Base-by-base conservation (phyloP, 2,888 invertebrate genomes). In the Rhingia rostrata region DNA sequence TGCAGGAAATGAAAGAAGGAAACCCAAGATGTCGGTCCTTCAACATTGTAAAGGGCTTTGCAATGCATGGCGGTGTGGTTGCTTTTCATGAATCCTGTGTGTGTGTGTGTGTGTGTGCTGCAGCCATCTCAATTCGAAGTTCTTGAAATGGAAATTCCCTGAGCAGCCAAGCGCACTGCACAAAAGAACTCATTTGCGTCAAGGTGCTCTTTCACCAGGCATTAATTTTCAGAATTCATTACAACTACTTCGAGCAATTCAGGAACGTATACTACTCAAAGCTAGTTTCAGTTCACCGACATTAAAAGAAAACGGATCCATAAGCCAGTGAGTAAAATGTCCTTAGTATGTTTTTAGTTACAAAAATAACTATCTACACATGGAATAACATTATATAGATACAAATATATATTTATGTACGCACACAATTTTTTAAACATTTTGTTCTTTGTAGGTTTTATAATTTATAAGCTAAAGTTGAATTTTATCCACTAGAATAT, bases 131-230 rank as follows among this genome's bases (percentile, higher is more conserved):
- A 83, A 83, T 79, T 72, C 64, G 58, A 79, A 83, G 73, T 83
- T 83, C 79, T 79, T 74, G 79, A 79, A 83, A 83, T 83, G 79
- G 78, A 83, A 83, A 83, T 83, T 73, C 73, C 63, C 79, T 41
- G 61, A 69, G 83, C 83, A 83, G 10, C 73, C 79, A 79, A 79
- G 79, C 83, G 73, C 73, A 58, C 35, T 79, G 37, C 73, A 83
- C 83, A 83, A 83, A 83, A 83, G 78, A 73, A 83, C 83, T 83
- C 73, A 83, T 83, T 83, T 83, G 83, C 78, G 83, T 83, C 83
- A 83, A 78, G 83, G 83, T 83, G 78, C 83, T 73, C 83, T 83
- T 83, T 79, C 79, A 79, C 49, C 63, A 64, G 69, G 73, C 63
- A 79, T 83, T 83, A 67, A 72, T 79, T 83, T 83, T 63, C 78